Evolutionary conservation across 1,140 invertebrate species (phyloP), one percentile per base, ranked within the genome.

Genomic region (Ceratina calcarata): DNA sequence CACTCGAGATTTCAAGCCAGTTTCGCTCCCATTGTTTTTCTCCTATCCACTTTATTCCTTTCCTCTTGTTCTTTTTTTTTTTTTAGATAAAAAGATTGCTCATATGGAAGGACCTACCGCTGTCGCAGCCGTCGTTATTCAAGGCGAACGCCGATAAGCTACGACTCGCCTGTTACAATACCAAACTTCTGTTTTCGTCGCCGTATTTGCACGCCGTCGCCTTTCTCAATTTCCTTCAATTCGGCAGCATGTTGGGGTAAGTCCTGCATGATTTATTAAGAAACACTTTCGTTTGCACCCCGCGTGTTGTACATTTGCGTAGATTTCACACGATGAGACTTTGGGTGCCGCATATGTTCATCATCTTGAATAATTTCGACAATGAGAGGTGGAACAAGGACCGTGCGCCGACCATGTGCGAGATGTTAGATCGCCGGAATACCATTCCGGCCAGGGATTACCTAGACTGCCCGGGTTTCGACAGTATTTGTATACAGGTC

Each of bases 311-410:
- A 45, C 16, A 0, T 49, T 76, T 20, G 67, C 68, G 51, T 75
- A 93, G 92, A 72, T 90, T 92, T 72, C 90, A 93, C 65, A 89
- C 89, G 15, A 91, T 93, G 91, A 90, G 92, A 77, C 82, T 93
- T 12, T 93, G 92, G 92, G 89, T 93, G 1, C 93, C 93, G 51
- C 91, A 93, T n/a, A 84, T 93, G 51, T 93, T 91, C 83, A 90
- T 91, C 62, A 90, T 92, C 53, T 70, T 93, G 6, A 92, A 91
- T 60, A 93, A 93, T 61, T 93, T 92, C 82, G 83, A 88, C 24
- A 65, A 68, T 70, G 79, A 88, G 3, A 84, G 82, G 24, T 88
- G 87, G 80, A 82, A 66, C 4, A 65, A 80, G 45, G 85, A 85
- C 32, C 81, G 86, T 64, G 81, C 82, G 32, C 89, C 91, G 24